Conservation (phyloP, 2,113 vertebrate genomes). For the Larimichthys polyactis region DNA sequence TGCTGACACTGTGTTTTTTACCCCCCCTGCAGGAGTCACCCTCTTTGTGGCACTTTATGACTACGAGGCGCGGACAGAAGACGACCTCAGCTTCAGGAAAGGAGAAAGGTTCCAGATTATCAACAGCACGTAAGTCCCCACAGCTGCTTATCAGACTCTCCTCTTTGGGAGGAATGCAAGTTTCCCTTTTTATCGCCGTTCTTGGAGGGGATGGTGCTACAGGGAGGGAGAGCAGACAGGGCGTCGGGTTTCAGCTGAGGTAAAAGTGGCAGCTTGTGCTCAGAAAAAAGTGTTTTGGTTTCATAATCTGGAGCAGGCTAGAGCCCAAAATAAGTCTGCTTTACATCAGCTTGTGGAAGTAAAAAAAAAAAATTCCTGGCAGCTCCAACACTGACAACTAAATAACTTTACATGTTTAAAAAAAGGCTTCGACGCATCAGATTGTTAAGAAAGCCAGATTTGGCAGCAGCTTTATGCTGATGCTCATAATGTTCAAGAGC, state of each 20-base stretch:
- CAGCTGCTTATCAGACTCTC: constrained; percentile 29
- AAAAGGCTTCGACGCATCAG: constrained; percentile 15
- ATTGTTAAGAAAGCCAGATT: background rate
- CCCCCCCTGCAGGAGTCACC: constrained; percentile 90
- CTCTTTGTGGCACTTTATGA: constrained; percentile 98
- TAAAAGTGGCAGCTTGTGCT: constrained; percentile 7
- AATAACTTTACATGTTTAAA: background rate
- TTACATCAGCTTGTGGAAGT: background rate
- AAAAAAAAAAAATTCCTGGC: background rate
- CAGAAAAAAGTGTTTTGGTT: constrained; percentile 3
- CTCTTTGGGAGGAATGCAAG: constrained; percentile 1
- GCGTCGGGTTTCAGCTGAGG: constrained; percentile 14
- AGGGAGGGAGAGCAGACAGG: background rate
- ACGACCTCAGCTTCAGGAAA: constrained; percentile 98
- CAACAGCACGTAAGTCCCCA: constrained; percentile 95
- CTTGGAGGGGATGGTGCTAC: background rate
- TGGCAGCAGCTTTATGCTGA: background rate
- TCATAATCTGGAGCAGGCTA: constrained; percentile 4
- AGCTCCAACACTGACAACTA: background rate
- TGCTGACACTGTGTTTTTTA: constrained; percentile 38
- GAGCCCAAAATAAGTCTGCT: constrained; percentile 14
- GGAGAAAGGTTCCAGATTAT: constrained; percentile 98
- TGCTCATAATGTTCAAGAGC: background rate
- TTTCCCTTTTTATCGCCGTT: constrained; percentile 9
- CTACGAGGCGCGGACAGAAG: constrained; percentile 97